Conservation (phyloP, 2,797 vertebrate genomes). For the Lepilemur septentrionalis region DNA sequence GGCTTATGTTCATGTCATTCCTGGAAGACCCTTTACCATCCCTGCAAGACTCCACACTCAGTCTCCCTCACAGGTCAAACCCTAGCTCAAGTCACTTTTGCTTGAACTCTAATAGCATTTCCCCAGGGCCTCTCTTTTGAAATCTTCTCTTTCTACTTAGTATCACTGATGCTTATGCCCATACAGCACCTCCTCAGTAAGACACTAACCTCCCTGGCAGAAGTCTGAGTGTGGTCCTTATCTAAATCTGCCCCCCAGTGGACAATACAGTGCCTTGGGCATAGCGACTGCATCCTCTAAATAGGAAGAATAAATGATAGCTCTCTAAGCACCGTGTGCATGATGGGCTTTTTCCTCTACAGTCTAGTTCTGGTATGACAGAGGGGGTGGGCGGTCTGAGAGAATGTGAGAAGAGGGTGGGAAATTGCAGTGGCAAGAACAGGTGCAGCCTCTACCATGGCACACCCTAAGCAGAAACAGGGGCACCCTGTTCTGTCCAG, state of each 20-base stretch:
- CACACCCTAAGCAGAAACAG: not conserved
- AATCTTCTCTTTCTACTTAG: accelerated
- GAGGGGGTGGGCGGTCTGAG: accelerated
- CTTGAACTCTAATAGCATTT: not conserved
- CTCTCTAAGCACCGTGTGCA: not conserved
- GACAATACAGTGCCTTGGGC: not conserved
- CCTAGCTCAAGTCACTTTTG: not conserved
- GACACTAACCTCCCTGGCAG: accelerated
- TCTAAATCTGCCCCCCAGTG: not conserved
- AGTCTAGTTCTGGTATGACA: not conserved
- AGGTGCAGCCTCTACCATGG: not conserved
- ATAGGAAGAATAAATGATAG: not conserved
- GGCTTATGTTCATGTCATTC: not conserved
- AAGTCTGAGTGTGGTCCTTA: not conserved
- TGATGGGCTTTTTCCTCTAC: not conserved
- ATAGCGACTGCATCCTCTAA: too few species aligned
- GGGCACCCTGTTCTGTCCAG: not conserved
- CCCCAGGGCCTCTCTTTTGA: not conserved
- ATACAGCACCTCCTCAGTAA: accelerated
- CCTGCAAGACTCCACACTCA: not conserved
- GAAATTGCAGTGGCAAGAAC: accelerated
- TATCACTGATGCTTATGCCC: too few species aligned
- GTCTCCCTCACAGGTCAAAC: not conserved
- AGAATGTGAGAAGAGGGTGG: not conserved
- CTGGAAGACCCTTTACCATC: not conserved